Evolutionary conservation across 1,140 invertebrate genomes (phyloP).

Genomic region (Lasioglossum baleicum): DNA sequence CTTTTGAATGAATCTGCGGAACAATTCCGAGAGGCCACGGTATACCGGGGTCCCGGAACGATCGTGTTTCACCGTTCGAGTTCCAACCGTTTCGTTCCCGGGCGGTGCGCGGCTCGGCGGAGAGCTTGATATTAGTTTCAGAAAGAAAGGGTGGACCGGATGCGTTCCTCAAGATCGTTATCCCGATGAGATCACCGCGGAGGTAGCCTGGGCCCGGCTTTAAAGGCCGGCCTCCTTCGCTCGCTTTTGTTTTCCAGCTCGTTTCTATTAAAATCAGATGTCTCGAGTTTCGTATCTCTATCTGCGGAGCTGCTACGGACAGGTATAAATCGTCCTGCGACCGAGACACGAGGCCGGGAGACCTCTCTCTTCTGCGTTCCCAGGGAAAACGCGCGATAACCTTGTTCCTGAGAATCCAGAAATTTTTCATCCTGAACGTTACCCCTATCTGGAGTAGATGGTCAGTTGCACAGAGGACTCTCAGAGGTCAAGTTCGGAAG

Average conservation of each 20-base stretch:
- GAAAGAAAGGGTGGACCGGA: slow-evolving; percentile 20
- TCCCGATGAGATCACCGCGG: slow-evolving; percentile 26
- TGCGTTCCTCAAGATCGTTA: slow-evolving; percentile 36
- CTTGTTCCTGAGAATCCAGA: background rate
- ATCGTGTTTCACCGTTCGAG: slow-evolving; percentile 8
- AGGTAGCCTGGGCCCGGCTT: background rate
- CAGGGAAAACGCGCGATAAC: slow-evolving; percentile 11
- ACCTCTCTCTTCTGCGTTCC: background rate
- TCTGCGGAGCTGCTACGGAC: background rate
- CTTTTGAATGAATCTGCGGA: no score
- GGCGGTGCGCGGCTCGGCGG: background rate
- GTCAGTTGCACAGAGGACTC: background rate
- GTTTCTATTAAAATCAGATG: slow-evolving; percentile 35
- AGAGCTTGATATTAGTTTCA: slow-evolving; percentile 30
- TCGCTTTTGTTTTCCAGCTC: slow-evolving; percentile 11
- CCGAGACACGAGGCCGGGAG: background rate
- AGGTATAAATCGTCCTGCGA: slow-evolving; percentile 24
- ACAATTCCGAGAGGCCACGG: no score
- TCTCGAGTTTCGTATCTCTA: slow-evolving; percentile 29
- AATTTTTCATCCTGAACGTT: background rate
- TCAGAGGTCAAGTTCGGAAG: background rate
- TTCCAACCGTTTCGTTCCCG: background rate
- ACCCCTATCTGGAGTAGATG: background rate
- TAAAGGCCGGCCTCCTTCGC: background rate
- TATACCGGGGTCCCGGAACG: background rate